Percentiles rank a stretch among this genome's conserved stretches.
phyloP scores from a whole-genome alignment of 1,140 invertebrate species.

The Aradophagus sp. region DNA sequence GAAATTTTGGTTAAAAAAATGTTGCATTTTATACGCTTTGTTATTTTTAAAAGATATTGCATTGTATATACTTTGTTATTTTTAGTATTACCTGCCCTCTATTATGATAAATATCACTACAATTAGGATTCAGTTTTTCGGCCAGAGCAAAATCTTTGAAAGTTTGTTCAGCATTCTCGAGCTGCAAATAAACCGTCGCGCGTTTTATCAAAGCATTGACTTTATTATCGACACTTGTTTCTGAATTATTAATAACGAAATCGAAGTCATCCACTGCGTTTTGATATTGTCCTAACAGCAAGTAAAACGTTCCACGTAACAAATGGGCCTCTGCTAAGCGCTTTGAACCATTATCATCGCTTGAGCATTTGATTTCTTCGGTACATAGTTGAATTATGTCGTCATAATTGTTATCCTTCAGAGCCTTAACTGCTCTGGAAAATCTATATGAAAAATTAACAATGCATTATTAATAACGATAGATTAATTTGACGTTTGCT shows the following conservation, averaged over 20 bases:
- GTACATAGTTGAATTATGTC: slow-evolving; percentile 86
- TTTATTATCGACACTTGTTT: slow-evolving; percentile 78
- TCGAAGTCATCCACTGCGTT: slow-evolving; percentile 84
- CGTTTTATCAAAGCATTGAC: slow-evolving; percentile 94
- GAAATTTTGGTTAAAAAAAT: too few relatives aligned
- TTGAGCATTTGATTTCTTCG: slow-evolving; percentile 82
- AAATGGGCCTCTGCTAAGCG: slow-evolving; percentile 81
- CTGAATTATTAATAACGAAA: slow-evolving; percentile 77
- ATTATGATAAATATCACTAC: slow-evolving; percentile 90
- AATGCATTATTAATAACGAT: background rate
- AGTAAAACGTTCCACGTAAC: slow-evolving; percentile 87
- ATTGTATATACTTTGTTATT: slow-evolving; percentile 29
- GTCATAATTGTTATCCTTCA: slow-evolving; percentile 84
- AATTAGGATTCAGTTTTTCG: slow-evolving; percentile 83
- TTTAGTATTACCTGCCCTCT: slow-evolving; percentile 85
- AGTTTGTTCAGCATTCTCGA: slow-evolving; percentile 83
- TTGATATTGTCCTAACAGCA: slow-evolving; percentile 83
- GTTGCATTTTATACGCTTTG: too few relatives aligned
- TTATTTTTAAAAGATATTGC: too few relatives aligned
- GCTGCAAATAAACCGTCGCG: slow-evolving; percentile 87
- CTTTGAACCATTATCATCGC: slow-evolving; percentile 67
- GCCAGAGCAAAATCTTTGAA: slow-evolving; percentile 86
- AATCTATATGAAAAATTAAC: slow-evolving; percentile 53
- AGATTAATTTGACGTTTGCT: too few relatives aligned
- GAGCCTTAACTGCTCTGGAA: slow-evolving; percentile 68